Evolutionary conservation across 2,888 invertebrate genomes (phyloP).

Genomic region (Melitaea athalia): DNA sequence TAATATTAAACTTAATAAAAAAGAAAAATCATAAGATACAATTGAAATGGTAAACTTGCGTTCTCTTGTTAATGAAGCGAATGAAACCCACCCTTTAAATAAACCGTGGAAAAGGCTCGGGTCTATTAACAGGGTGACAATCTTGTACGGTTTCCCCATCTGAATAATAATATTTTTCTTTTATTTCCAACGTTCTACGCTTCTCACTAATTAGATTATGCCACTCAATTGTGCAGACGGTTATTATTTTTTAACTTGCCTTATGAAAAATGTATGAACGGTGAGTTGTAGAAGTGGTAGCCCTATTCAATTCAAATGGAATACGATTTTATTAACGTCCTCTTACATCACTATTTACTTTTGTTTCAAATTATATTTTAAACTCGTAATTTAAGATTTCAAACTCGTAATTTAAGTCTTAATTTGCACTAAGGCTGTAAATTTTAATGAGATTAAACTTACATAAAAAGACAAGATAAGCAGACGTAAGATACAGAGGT

Average conservation of each 20-base stretch:
- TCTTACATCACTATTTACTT: neutral
- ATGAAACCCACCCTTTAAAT: conserved; percentile 73
- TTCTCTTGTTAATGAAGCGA: conserved; percentile 69
- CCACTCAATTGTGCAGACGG: conserved; percentile 26
- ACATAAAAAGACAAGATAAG: neutral
- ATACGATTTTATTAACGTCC: conserved; percentile 6
- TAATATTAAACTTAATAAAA: conserved; percentile 1
- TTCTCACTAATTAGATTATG: conserved; percentile 68
- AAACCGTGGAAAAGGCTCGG: conserved; percentile 69
- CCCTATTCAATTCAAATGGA: conserved; percentile 1
- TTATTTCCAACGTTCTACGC: conserved; percentile 65
- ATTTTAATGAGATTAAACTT: too few relatives aligned
- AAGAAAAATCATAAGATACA: conserved; percentile 2
- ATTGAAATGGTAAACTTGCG: conserved; percentile 40
- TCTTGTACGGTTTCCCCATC: conserved; percentile 58
- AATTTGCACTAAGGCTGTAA: neutral
- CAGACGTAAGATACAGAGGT: neutral
- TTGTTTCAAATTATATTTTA: neutral
- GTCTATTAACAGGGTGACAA: conserved; percentile 75
- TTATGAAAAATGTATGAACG: conserved; percentile 21
- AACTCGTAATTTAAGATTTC: neutral
- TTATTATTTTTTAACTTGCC: conserved; percentile 20
- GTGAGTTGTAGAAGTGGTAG: neutral
- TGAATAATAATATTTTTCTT: conserved; percentile 75
- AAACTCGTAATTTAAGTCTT: neutral